Evolutionary conservation across 2,888 invertebrate genomes (phyloP).

Genomic region (Antitype chi): DNA sequence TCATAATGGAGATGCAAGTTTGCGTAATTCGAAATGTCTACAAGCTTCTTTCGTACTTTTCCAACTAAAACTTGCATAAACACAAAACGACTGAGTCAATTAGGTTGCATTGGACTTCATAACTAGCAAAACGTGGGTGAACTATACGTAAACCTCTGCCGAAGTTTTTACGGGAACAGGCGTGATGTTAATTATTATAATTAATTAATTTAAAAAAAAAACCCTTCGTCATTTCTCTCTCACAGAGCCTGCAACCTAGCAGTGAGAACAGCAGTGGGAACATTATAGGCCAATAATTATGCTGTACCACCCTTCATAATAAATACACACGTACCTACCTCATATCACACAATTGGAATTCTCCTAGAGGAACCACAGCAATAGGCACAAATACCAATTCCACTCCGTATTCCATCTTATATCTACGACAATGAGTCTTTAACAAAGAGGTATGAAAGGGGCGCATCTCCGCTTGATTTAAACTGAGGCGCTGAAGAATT

Average conservation of each 20-base stretch:
- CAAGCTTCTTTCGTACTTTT: neutral
- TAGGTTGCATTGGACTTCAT: neutral
- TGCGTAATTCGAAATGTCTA: constrained; percentile 10
- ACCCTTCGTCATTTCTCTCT: neutral
- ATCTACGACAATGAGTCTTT: constrained; percentile 69
- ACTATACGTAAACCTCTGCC: neutral
- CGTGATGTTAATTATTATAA: neutral
- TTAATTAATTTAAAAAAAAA: neutral
- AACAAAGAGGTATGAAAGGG: constrained; percentile 73
- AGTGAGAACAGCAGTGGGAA: neutral
- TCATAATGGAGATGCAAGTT: constrained; percentile 38
- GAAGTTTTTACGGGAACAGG: neutral
- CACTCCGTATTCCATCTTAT: constrained; percentile 35
- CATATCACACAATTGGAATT: neutral
- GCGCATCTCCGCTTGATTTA: constrained; percentile 72
- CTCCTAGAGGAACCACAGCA: constrained; percentile 42
- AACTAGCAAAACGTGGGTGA: neutral
- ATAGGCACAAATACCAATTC: constrained; percentile 56
- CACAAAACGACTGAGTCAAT: neutral
- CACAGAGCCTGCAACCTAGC: neutral
- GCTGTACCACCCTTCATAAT: neutral
- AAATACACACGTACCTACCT: neutral
- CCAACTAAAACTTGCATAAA: constrained; percentile 5
- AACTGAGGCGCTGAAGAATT: constrained; percentile 58
- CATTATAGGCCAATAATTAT: neutral